Conservation (phyloP, 1,140 invertebrate species). For the Sminthurides bifidus region DNA sequence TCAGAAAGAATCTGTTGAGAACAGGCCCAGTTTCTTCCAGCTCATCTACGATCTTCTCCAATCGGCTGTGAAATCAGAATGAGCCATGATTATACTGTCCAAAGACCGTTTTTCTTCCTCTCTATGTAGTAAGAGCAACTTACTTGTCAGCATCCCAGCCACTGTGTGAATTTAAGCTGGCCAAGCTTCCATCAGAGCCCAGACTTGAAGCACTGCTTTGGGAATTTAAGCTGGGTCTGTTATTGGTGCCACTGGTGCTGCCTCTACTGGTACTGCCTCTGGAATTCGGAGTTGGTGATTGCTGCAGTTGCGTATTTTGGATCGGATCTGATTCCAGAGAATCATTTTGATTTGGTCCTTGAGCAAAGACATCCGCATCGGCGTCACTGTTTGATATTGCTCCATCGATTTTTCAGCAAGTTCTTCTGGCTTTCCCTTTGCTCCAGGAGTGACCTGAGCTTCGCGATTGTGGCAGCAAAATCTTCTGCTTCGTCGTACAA, state of each 20-base stretch:
- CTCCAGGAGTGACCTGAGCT: conserved; percentile 51
- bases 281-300: too few relatives aligned
- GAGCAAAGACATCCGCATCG: too few relatives aligned
- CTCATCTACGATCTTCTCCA: conserved; percentile 35
- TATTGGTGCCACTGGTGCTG: too few relatives aligned
- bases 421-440: conserved; percentile 40
- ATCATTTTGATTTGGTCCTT: not conserved
- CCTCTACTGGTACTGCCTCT: too few relatives aligned
- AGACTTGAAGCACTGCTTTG: conserved; percentile 20
- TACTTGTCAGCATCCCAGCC: conserved; percentile 15
- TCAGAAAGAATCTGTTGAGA: conserved; percentile 35
- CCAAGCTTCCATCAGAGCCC: conserved; percentile 11
- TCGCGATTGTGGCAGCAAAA: conserved; percentile 58
- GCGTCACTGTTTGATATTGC: too few relatives aligned
- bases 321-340: not conserved
- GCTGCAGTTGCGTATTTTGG: not conserved
- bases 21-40: conserved; percentile 32
- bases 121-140: conserved; percentile 3
- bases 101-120: too few relatives aligned
- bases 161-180: conserved; percentile 11
- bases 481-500: conserved; percentile 59
- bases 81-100: conserved; percentile 10
- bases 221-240: conserved; percentile 10
- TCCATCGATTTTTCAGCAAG: conserved; percentile 8
- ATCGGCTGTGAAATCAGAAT: conserved; percentile 16